phyloP scores from a whole-genome alignment of 1,140 invertebrate genomes.

The Monochamus saltuarius region DNA sequence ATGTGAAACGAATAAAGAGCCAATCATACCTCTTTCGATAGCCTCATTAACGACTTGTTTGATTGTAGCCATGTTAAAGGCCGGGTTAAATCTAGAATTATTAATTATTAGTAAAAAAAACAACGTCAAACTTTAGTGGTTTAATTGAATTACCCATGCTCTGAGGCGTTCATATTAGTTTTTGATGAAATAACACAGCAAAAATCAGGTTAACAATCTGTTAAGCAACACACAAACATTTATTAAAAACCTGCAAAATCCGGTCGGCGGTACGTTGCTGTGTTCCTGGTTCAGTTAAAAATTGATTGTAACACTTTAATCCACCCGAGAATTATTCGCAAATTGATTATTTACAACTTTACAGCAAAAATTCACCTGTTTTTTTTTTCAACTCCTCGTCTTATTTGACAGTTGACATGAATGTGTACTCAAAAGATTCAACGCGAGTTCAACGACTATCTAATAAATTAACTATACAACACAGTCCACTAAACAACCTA shows the following conservation, averaged over 20 bases:
- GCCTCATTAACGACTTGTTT: slow-evolving; percentile 92
- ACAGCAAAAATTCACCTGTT: slow-evolving; percentile 32
- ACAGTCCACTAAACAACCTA: slow-evolving; percentile 2
- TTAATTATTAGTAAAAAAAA: no score
- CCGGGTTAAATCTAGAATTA: slow-evolving; percentile 79
- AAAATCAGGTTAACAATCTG: slow-evolving; percentile 31
- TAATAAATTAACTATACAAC: background rate
- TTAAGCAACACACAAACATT: slow-evolving; percentile 32
- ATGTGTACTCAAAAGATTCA: slow-evolving; percentile 4
- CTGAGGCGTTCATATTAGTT: slow-evolving; percentile 70
- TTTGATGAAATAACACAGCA: slow-evolving; percentile 31
- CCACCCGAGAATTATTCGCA: background rate
- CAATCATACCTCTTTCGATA: slow-evolving; percentile 65
- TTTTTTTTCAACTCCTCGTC: slow-evolving; percentile 28
- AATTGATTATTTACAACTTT: background rate
- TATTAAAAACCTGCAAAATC: slow-evolving; percentile 1
- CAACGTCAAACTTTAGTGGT: no score
- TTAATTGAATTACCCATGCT: slow-evolving; percentile 67
- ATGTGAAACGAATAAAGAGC: slow-evolving; percentile 10
- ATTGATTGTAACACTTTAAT: background rate
- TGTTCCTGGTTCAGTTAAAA: no score
- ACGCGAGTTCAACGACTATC: background rate
- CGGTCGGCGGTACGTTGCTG: no score
- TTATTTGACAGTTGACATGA: slow-evolving; percentile 24
- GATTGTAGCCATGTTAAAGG: slow-evolving; percentile 88